Base-by-base conservation (phyloP, 2,888 invertebrate genomes). In the Lutraria lutraria region DNA sequence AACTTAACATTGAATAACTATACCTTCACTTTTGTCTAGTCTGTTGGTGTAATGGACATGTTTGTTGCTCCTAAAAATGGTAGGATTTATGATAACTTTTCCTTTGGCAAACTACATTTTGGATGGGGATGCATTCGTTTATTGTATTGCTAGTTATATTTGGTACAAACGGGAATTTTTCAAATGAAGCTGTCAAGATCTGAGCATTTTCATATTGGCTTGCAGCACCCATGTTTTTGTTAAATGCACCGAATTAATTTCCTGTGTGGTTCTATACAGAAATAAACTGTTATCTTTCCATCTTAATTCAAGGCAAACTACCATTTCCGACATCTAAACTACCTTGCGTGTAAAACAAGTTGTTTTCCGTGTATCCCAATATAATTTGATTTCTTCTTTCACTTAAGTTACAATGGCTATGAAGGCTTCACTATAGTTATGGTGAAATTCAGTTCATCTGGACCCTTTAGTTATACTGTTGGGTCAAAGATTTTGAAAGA, bases 191-290 rank as follows among this genome's bases (percentile, higher is more conserved):
- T 89, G 89, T 86, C 86, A 89, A 85, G 68, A 84, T 72, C 60
- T 85, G 15, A 29, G 87, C 84, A 83, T 89, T 83, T 60, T 81
- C 81, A 81, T 88, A 90, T 84, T 88, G 88, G 90, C 90, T 90
- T 90, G 87, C 56, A 85, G 90, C 90, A 90, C 90, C 88, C 88
- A 87, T 86, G 86, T 90, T 88, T 87, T 80, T 85, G 90, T 90
- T 63, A 83, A 76, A 43, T 84, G 90, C 89, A 89, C 87, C 82
- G 34, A 34, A 81, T 84, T 82, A 88, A 72, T 83, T 85, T 86
- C 88, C 85, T 86, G 88, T 88, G 88, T 88, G 88, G 76, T 25
- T 82, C 86, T 89, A 53, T 86, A 83, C 79, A 81, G 82, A 86
- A 53, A 56, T 54, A n/a, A 79, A 63, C 63, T 81, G 79, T 79